phyloP scores from a whole-genome alignment of 2,113 vertebrate genomes.

The Ibidorhyncha struthersii region DNA sequence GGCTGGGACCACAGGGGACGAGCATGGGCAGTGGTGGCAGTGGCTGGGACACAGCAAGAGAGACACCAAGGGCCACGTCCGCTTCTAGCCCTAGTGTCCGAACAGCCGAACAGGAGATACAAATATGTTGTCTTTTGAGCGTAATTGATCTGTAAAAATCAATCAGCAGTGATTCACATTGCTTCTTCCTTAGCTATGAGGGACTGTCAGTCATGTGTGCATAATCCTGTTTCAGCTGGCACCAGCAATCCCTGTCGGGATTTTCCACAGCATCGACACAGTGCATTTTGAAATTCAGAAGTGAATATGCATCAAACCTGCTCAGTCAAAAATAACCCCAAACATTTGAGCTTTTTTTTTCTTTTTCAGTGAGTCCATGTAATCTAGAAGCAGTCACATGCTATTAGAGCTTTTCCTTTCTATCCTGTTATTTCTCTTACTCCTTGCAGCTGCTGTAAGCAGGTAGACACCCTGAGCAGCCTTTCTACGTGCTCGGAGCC shows the following conservation, averaged over 20 bases:
- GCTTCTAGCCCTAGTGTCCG: neutral
- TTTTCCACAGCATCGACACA: neutral
- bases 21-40: fast-evolving
- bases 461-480: neutral
- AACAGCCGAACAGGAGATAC: neutral
- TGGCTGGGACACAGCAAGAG: neutral
- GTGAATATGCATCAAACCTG: neutral
- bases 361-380: neutral
- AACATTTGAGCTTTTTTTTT: neutral
- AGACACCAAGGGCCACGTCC: fast-evolving
- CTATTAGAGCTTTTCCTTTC: neutral
- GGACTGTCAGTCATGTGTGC: neutral
- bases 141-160: neutral
- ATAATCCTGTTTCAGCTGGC: constrained; percentile 6
- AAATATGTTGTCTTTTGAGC: neutral
- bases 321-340: neutral
- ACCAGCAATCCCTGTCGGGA: neutral
- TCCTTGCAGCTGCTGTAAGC: constrained; percentile 9
- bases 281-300: neutral
- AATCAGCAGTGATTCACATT: neutral
- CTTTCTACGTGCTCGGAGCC: neutral
- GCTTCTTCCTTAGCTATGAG: neutral
- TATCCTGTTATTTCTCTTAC: neutral
- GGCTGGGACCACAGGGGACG: fast-evolving
- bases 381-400: neutral